Percentiles rank a stretch among this genome's conserved stretches.
These are phyloP conservation scores for mouse (Mus musculus) DNA, from an alignment of 2,113 vertebrate species.

Conservation along the genomic window GRCm39 chr9:63423001-63423500, in stretches of 20 bases:
- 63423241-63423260: neutral
- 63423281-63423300: neutral
- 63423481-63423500: too few species aligned
- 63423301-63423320: neutral
- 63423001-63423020: neutral
- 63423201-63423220: neutral
- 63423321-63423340: neutral
- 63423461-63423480: too few species aligned
- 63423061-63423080: conserved; percentile 6
- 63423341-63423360: neutral
- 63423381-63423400: neutral
- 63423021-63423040: neutral
- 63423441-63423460: neutral
- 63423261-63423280: neutral
- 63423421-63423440: fast-evolving
- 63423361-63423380: neutral
- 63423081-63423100: neutral
- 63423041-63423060: neutral
- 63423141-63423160: neutral
- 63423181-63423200: neutral
- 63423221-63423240: neutral
- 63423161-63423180: neutral
- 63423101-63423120: neutral
- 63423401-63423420: neutral
- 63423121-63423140: neutral